Percentiles rank a stretch among this genome's conserved stretches.
These are phyloP conservation scores for Dione juno DNA, from an alignment of 2,888 invertebrate species.

Conservation along the genomic window DNA sequence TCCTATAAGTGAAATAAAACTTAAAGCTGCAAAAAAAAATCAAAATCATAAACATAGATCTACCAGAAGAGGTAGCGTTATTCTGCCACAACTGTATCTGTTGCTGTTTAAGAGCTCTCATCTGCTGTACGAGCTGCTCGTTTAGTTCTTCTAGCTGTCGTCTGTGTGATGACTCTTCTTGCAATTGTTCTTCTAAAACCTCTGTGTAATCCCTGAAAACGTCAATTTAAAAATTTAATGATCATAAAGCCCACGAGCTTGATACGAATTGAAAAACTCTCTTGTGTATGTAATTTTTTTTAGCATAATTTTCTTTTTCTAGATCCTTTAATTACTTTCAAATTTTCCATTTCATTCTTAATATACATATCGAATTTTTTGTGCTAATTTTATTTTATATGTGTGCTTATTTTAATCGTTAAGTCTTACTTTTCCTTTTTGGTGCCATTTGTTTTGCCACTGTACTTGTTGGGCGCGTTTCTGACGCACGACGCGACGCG, in stretches of 20 bases:
- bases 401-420: no score
- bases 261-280: no score
- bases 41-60: not conserved
- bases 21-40: not conserved
- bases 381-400: no score
- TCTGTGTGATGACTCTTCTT: slow-evolving; percentile 85
- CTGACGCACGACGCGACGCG: slow-evolving; percentile 59
- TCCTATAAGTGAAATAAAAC: not conserved
- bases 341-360: no score
- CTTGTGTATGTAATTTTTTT: no score
- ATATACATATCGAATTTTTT: no score
- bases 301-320: no score
- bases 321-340: no score
- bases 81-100: slow-evolving; percentile 72
- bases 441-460: slow-evolving; percentile 55
- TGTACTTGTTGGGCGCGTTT: slow-evolving; percentile 59
- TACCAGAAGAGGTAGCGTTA: slow-evolving; percentile 67
- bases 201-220: slow-evolving; percentile 67
- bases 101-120: slow-evolving; percentile 81
- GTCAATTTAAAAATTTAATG: not conserved
- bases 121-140: slow-evolving; percentile 83
- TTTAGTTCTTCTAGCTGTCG: slow-evolving; percentile 85
- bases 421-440: slow-evolving; percentile 73
- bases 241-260: no score
- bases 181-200: slow-evolving; percentile 82